These are phyloP conservation scores for Lophura nycthemera DNA, from an alignment of 2,113 vertebrate species.

Conservation along the genomic window DNA sequence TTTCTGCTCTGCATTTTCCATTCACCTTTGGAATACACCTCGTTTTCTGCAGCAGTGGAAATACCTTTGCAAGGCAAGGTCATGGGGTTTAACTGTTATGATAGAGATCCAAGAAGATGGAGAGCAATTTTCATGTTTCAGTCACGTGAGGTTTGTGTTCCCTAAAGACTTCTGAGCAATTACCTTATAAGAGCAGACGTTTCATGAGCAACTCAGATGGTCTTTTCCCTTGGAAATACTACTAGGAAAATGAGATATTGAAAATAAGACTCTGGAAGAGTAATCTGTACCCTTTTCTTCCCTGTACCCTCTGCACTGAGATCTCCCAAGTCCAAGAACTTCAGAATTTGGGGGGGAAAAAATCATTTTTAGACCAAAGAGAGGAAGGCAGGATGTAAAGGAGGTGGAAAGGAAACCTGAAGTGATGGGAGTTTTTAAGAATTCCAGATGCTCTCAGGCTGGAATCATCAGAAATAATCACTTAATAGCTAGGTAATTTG, in stretches of 20 bases:
- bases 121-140: not conserved
- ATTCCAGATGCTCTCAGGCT: conserved; percentile 68
- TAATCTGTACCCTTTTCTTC: not conserved
- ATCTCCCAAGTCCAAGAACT: not conserved
- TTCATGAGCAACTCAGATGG: not conserved
- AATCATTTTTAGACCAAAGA: not conserved
- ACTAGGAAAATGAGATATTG: not conserved
- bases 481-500: conserved; percentile 79
- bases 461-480: conserved; percentile 77
- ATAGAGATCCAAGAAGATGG: not conserved
- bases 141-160: not conserved
- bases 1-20: not conserved
- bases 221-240: not conserved
- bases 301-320: not conserved
- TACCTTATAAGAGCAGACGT: not conserved
- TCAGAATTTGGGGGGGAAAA: not conserved
- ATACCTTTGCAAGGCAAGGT: not conserved
- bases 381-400: conserved; percentile 36
- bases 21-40: not conserved
- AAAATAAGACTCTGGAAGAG: not conserved
- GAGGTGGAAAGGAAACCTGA: not conserved
- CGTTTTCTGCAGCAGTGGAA: not conserved
- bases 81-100: not conserved
- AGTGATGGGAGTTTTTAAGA: conserved; percentile 7
- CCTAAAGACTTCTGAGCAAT: not conserved